Evolutionary conservation across 2,888 invertebrate genomes (phyloP), one percentile per base, ranked within the genome.

Genomic region (Agrotis exclamationis): DNA sequence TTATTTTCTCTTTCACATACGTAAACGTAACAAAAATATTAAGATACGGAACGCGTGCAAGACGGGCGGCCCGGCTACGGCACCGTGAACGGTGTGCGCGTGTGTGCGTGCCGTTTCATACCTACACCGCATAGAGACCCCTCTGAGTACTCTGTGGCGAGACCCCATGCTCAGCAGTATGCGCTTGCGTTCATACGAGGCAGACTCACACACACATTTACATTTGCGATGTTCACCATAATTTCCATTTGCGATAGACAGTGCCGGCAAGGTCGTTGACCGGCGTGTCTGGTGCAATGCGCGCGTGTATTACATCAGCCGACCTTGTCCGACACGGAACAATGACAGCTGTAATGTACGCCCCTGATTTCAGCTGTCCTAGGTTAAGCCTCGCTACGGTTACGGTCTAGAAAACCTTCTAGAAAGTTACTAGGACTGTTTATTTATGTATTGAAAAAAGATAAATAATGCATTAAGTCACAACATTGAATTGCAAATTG

Each of bases 291-390:
- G 89, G 86, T 91, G 96, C 91, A 96, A 96, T 76, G 72, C 73
- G 82, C 89, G 86, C 86, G 79, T 76, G 79, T 84, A 82, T 96
- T 96, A 94, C 96, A 94, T 95, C 96, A 96, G 94, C 92, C 88
- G 87, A 86, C 95, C 95, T 95, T 94, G 93, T 82, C 86, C 87
- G 93, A 93, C 90, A 90, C 95, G 95, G 94, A 95, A 95, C 94
- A 94, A 92, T 94, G 91, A 87, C 85, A 83, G 80, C 64, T 83
- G 84, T 85, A 85, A 82, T 85, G 76, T 76, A 78, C 72, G 81
- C 70, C 73, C 56, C 68, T 80, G 77, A 79, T 87, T 88, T 87
- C 87, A 87, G 85, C 72, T 63, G 51, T 24, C 74, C 74, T 74
- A 73, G 58, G 74, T 44, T 70, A 64, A 47, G 56, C 70, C 65